These are phyloP conservation scores for Litocranius walleri DNA, from an alignment of 2,113 vertebrate genomes.

Conservation along the genomic window DNA sequence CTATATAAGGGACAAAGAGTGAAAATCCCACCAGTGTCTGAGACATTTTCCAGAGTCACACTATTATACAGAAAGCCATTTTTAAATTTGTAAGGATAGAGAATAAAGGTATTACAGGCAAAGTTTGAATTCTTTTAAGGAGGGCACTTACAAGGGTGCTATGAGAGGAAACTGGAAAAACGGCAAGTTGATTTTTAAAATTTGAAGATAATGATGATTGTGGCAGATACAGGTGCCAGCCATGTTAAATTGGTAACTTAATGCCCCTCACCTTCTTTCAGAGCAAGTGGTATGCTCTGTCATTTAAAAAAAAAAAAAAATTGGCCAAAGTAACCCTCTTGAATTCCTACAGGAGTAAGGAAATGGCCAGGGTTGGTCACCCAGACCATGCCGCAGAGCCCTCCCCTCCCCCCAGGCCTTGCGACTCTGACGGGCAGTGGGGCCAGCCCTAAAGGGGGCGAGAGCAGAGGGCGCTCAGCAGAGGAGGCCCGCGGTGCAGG, in stretches of 20 bases:
- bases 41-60: rapidly evolving
- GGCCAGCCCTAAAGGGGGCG: background rate
- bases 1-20: background rate
- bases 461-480: rapidly evolving
- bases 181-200: background rate
- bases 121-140: background rate
- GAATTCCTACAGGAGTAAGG: background rate
- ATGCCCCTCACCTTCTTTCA: background rate
- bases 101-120: background rate
- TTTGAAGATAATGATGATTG: rapidly evolving
- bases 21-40: background rate
- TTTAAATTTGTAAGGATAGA: background rate
- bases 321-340: background rate
- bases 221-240: background rate
- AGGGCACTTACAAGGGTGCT: rapidly evolving
- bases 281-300: background rate
- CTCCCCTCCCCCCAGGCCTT: background rate
- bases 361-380: background rate
- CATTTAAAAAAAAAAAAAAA: background rate
- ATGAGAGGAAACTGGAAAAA: background rate
- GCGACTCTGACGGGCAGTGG: background rate
- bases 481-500: rapidly evolving
- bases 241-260: background rate
- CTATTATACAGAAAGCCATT: too few relatives aligned
- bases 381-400: too few relatives aligned